These are phyloP conservation scores for Eulemur rubriventer DNA, from an alignment of 2,797 vertebrate genomes.

Conservation along the genomic window DNA sequence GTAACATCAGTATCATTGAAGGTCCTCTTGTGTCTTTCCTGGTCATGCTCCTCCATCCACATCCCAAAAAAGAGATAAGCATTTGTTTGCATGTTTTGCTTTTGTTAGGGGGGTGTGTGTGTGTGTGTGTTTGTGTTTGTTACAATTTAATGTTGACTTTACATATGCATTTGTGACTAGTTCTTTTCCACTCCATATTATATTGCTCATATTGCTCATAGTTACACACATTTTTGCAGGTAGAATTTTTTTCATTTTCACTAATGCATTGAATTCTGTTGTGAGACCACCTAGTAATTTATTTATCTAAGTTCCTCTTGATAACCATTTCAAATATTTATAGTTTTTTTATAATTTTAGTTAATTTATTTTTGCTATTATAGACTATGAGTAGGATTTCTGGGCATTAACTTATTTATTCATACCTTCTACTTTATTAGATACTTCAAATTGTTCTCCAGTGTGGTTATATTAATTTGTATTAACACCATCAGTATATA, in stretches of 20 bases:
- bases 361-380: not conserved
- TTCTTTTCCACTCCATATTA: not conserved
- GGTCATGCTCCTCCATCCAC: not conserved
- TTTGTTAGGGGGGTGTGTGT: too few species aligned
- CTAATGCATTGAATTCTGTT: not conserved
- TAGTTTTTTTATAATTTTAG: not conserved
- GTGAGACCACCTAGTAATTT: not conserved
- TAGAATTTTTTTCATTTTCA: not conserved
- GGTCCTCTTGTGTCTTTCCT: not conserved
- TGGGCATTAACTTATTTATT: not conserved
- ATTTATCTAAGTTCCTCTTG: not conserved
- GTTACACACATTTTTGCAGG: not conserved
- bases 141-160: not conserved
- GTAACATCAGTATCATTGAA: not conserved
- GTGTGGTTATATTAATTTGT: not conserved
- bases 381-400: not conserved
- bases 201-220: not conserved
- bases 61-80: too few species aligned
- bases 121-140: not conserved
- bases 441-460: not conserved
- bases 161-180: not conserved
- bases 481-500: not conserved
- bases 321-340: not conserved
- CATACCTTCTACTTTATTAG: not conserved
- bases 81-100: not conserved